Evolutionary conservation across 2,113 vertebrate species (phyloP), one percentile per base, ranked within the genome.

Genomic region (Leptobrachium leishanense): DNA sequence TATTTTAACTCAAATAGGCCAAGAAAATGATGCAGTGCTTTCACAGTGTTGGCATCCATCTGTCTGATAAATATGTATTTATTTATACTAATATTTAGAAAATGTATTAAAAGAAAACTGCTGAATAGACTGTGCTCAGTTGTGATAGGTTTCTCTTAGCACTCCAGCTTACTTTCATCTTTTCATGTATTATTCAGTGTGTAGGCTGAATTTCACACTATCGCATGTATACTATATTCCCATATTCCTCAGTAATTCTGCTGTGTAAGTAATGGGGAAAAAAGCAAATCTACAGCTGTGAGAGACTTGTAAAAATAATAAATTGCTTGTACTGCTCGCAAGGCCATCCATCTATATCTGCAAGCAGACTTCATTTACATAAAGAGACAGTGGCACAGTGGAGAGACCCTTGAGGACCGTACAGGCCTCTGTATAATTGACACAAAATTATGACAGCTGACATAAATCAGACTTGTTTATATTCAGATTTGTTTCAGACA

Each of bases 171-270:
- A 77, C 75, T 77, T 77, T 77, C 68, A 76, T 76, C 42, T 68
- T 77, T 68, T 77, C 75, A 77, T 77, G 75, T 69, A 77, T 77
- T 77, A 77, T 77, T 77, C 75, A 77, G 75, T 77, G 75, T 77
- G 65, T 62, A 77, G 66, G 66, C 66, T 55, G 66, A 69, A 68
- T 77, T 77, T 69, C 75, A 68, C 66, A 53, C 75, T 69, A 77
- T 53, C 55, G 75, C 68, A 53, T 77, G 65, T 77, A 77, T 69
- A 57, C 50, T 77, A 59, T 68, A 54, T 69, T 77, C 46, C 75
- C 68, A 55, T 53, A 76, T 68, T 40, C 75, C 68, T 76, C 53
- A 77, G 67, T 69, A 77, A 77, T 77, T 77, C 53, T 77, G 75
- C 75, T 77, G 66, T 77, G 75, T 69, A 77, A 71, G 76, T 77